A percentile compares a stretch with the other conserved stretches of the same genome.
phyloP scores from a whole-genome alignment of 1,140 invertebrate genomes.

The Lasaia peninsularis region DNA sequence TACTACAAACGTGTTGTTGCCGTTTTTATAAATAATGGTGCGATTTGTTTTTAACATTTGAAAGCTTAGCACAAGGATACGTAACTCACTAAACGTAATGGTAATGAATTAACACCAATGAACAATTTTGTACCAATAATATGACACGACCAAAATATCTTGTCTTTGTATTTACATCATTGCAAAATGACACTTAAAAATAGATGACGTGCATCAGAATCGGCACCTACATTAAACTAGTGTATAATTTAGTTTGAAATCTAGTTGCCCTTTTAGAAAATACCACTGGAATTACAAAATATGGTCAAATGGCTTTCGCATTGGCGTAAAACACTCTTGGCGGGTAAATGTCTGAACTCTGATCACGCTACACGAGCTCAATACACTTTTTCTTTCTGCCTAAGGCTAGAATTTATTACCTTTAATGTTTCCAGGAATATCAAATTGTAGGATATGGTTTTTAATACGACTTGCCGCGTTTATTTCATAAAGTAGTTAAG shows the following conservation, averaged over 20 bases:
- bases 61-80: too few species aligned
- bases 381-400: slow-evolving; percentile 32
- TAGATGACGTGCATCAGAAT: too few species aligned
- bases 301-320: slow-evolving; percentile 23
- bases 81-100: too few species aligned
- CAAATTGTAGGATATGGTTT: slow-evolving; percentile 13
- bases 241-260: slow-evolving; percentile 9
- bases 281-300: slow-evolving; percentile 27
- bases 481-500: background rate
- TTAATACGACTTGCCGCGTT: background rate
- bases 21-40: too few species aligned
- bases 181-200: too few species aligned
- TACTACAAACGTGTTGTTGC: too few species aligned
- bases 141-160: too few species aligned
- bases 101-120: too few species aligned
- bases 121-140: too few species aligned
- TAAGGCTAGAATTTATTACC: slow-evolving; percentile 26
- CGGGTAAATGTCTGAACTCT: slow-evolving; percentile 24
- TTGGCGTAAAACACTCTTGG: slow-evolving; percentile 24
- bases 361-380: slow-evolving; percentile 22
- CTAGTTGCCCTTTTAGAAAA: slow-evolving; percentile 24
- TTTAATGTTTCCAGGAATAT: slow-evolving; percentile 9
- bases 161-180: too few species aligned
- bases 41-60: too few species aligned
- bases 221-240: too few species aligned